These are phyloP conservation scores for Danio albolineatus DNA, from an alignment of 2,797 vertebrate genomes.

Conservation along the genomic window DNA sequence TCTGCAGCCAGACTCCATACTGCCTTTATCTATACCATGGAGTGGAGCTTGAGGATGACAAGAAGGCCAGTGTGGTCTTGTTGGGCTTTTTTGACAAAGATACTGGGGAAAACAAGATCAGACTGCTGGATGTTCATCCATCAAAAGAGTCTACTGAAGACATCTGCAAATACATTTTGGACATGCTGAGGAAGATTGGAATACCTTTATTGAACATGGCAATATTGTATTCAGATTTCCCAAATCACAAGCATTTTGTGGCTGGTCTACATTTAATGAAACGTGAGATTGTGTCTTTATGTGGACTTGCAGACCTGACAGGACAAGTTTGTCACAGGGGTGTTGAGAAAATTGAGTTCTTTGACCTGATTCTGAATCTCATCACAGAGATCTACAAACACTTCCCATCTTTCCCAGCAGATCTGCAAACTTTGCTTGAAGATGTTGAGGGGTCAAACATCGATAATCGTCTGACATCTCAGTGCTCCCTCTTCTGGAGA, in stretches of 20 bases:
- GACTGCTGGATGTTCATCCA: constrained; percentile 64
- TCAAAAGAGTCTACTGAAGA: constrained; percentile 10
- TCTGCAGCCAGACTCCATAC: constrained; percentile 66
- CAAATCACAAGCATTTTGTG: constrained; percentile 50
- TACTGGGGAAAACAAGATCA: constrained; percentile 59
- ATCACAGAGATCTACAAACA: constrained; percentile 67
- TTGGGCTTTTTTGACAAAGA: constrained; percentile 70
- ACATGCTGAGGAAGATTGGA: constrained; percentile 53
- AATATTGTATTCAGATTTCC: constrained; percentile 69
- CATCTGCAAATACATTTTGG: constrained; percentile 52
- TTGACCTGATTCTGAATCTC: constrained; percentile 62
- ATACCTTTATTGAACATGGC: constrained; percentile 67
- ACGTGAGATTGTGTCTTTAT: constrained; percentile 66
- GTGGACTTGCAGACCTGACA: constrained; percentile 65
- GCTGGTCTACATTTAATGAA: constrained; percentile 58
- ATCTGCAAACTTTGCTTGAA: constrained; percentile 65
- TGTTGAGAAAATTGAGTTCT: constrained; percentile 60
- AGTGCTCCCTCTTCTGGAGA: constrained; percentile 58
- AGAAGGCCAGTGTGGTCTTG: constrained; percentile 63
- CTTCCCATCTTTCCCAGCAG: constrained; percentile 44
- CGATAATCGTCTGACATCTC: constrained; percentile 6
- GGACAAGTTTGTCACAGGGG: constrained; percentile 66
- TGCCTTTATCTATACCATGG: constrained; percentile 74
- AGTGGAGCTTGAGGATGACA: constrained; percentile 59
- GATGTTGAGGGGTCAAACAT: not conserved